phyloP scores from a whole-genome alignment of 1,140 invertebrate species.

The Drosophila auraria region DNA sequence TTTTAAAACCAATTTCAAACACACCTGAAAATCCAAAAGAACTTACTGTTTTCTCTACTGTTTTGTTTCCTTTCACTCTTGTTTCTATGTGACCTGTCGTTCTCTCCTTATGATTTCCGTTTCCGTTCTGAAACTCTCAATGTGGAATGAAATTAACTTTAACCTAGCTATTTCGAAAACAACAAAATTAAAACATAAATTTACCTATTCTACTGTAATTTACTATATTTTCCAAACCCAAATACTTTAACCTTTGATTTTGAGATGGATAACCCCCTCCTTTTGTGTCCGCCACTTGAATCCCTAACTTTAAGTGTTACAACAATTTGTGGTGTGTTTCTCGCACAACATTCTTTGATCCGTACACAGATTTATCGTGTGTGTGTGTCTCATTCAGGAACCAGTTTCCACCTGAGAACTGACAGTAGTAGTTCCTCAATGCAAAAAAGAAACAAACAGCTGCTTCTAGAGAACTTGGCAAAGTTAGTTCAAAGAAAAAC shows the following conservation, averaged over 20 bases:
- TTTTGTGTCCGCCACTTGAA: slow-evolving; percentile 34
- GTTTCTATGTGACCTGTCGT: slow-evolving; percentile 33
- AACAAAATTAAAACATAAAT: slow-evolving; percentile 8
- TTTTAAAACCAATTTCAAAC: slow-evolving; percentile 25
- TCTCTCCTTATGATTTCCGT: slow-evolving; percentile 33
- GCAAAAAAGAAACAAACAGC: slow-evolving; percentile 23
- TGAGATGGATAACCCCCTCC: slow-evolving; percentile 23
- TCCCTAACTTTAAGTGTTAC: slow-evolving; percentile 58
- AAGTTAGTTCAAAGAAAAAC: slow-evolving; percentile 53
- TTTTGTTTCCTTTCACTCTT: slow-evolving; percentile 40
- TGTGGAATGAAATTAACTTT: slow-evolving; percentile 70
- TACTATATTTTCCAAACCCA: slow-evolving; percentile 35
- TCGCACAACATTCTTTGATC: slow-evolving; percentile 62
- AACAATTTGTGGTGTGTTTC: slow-evolving; percentile 58
- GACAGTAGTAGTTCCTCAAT: slow-evolving; percentile 25
- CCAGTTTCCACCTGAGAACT: slow-evolving; percentile 12
- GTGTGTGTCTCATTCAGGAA: slow-evolving; percentile 35
- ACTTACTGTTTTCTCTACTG: slow-evolving; percentile 17
- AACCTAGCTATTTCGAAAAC: slow-evolving; percentile 11
- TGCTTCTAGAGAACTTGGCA: slow-evolving; percentile 50
- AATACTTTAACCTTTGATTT: slow-evolving; percentile 9
- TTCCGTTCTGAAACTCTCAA: slow-evolving; percentile 60
- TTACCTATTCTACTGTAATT: slow-evolving; percentile 38
- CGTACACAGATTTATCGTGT: slow-evolving; percentile 45
- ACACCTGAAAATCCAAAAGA: slow-evolving; percentile 9